Evolutionary conservation across 2,797 vertebrate genomes (phyloP).

Genomic region (Gambelia wislizenii): DNA sequence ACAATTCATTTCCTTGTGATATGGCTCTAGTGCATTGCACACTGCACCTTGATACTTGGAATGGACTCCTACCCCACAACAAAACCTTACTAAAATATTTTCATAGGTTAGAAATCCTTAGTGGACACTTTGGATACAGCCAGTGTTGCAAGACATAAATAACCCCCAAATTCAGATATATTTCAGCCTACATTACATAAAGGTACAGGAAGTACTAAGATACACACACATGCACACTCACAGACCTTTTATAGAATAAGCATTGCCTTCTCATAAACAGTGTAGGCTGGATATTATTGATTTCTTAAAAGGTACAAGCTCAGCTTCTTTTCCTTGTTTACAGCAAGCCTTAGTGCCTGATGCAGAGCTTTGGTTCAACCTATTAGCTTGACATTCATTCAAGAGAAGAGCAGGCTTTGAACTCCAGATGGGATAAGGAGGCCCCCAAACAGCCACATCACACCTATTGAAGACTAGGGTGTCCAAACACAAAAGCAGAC

Average conservation of each 20-base stretch:
- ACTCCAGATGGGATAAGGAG: conserved; percentile 5
- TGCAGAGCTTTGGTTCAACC: not conserved
- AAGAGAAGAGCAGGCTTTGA: accelerated
- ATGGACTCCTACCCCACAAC: conserved; percentile 23
- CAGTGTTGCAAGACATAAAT: conserved; percentile 6
- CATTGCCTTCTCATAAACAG: conserved; percentile 1
- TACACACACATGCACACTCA: not conserved
- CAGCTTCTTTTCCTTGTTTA: conserved; percentile 26
- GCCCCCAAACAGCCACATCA: not conserved
- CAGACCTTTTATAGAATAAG: conserved; percentile 22
- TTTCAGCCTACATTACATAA: not conserved
- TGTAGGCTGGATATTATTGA: conserved; percentile 12
- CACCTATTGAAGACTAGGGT: not conserved
- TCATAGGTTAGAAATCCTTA: not conserved
- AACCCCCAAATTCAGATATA: accelerated
- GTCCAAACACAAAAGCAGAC: not conserved
- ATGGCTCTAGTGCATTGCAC: accelerated
- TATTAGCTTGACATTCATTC: not conserved
- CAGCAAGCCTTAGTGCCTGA: not conserved
- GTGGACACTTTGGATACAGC: not conserved
- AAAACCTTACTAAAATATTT: not conserved
- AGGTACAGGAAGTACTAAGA: not conserved
- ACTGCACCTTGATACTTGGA: not conserved
- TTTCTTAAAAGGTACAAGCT: conserved; percentile 35
- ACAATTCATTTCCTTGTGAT: not conserved